Evolutionary conservation across 1,140 invertebrate genomes (phyloP), one percentile per base, ranked within the genome.

Genomic region (Orchestia grillus): DNA sequence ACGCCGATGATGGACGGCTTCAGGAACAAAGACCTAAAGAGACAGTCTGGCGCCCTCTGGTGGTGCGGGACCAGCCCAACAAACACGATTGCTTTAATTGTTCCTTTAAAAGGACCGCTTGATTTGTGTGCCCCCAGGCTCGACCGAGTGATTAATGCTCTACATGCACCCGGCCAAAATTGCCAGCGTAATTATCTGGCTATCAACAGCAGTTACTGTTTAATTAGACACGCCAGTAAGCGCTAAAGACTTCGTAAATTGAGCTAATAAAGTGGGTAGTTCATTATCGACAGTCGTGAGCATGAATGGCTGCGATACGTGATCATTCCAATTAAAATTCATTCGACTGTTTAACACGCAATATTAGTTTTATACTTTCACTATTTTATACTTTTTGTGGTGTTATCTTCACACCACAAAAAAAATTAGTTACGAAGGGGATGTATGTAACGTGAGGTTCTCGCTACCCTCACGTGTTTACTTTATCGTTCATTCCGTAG

Each of bases 21-120:
- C 36, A 91, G 92, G 41, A 94, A 94, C 92, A 94, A 94, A 94
- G 92, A 94, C 92, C 92, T 94, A 45, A 94, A 94, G 43, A 44
- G 92, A 94, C 92, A 45, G 92, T 94, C 92, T 44, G 92, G 92
- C 92, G 92, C 92, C 92, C 92, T 42, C 41, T 94, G 40, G 92
- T 8, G 92, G 44, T 19, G 44, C 44, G 92, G 47, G 44, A 94
- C 47, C 43, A 42, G 41, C 44, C 44, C 88, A 91, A 94, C 92
- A 94, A 94, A 94, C 92, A 47, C 92, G 19, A 47, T 44, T 42
- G 92, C 92, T 94, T 41, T 45, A 94, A 94, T 94, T 94, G 92
- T 45, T 44, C 92, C 92, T 94, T 94, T 94, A 44, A 94, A 47
- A 94, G 92, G 92, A 94, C 43, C 88, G 88, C 88, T 45, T 94